These are phyloP conservation scores for Parochlus steinenii DNA, from an alignment of 2,888 invertebrate genomes.

Conservation along the genomic window DNA sequence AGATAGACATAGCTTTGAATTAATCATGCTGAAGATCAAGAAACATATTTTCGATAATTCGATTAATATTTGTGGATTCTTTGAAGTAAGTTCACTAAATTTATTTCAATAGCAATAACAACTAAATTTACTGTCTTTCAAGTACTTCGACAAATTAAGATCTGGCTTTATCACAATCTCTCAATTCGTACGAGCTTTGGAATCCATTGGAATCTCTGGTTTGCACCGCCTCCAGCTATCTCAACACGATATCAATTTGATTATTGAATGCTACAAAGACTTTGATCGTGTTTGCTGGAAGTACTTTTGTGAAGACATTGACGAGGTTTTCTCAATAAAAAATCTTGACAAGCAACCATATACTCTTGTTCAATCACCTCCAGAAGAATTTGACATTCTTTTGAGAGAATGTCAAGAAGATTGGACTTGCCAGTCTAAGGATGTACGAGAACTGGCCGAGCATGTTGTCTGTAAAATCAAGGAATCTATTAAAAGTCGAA, in stretches of 20 bases:
- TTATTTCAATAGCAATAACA: neutral
- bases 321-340: conserved; percentile 37
- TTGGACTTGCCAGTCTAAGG: conserved; percentile 30
- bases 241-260: conserved; percentile 41
- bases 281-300: conserved; percentile 51
- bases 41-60: conserved; percentile 42
- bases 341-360: conserved; percentile 52
- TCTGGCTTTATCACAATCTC: conserved; percentile 49
- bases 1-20: neutral
- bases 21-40: conserved; percentile 14
- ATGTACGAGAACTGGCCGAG: conserved; percentile 37
- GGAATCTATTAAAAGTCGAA: conserved; percentile 39
- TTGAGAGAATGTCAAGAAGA: conserved; percentile 31
- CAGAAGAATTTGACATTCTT: conserved; percentile 33
- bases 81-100: no score
- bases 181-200: conserved; percentile 54
- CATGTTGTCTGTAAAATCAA: conserved; percentile 45
- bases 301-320: conserved; percentile 60
- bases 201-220: conserved; percentile 44
- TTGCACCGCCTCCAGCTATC: conserved; percentile 38
- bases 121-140: conserved; percentile 16
- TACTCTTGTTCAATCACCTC: conserved; percentile 37
- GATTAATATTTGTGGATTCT: conserved; percentile 49
- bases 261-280: conserved; percentile 52
- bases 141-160: conserved; percentile 54